A percentile compares a stretch with the other conserved stretches of the same genome.
These are phyloP conservation scores for Melanotaenia duboulayi DNA, from an alignment of 2,113 vertebrate genomes.

Conservation along the genomic window DNA sequence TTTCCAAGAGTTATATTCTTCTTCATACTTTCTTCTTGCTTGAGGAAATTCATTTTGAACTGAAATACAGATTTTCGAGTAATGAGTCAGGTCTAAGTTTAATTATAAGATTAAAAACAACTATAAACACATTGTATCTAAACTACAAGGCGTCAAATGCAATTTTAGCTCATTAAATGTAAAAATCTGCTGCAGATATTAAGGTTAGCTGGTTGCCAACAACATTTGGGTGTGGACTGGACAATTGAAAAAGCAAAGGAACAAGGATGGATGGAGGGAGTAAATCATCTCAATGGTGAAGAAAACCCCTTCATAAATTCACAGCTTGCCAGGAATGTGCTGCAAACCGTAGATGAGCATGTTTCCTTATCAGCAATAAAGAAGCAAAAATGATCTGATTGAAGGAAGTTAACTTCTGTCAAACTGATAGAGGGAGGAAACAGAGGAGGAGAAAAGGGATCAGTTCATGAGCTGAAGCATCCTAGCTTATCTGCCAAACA, in stretches of 20 bases:
- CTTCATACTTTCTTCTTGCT: neutral
- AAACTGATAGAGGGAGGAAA: neutral
- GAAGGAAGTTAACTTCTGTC: constrained; percentile 13
- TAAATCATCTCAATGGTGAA: neutral
- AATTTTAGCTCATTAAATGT: neutral
- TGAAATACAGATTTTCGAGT: neutral
- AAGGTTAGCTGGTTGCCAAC: neutral
- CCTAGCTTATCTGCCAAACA: constrained; percentile 2
- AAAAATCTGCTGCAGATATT: neutral
- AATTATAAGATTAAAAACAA: neutral
- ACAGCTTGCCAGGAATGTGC: neutral
- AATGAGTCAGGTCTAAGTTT: neutral
- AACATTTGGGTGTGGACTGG: neutral
- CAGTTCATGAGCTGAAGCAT: constrained; percentile 6
- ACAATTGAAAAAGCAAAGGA: neutral
- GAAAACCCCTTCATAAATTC: neutral
- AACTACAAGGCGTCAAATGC: neutral
- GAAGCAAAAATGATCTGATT: constrained; percentile 5
- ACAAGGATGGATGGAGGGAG: neutral
- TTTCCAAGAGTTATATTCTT: neutral
- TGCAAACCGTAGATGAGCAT: neutral
- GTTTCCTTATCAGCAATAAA: constrained; percentile 19
- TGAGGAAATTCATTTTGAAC: neutral
- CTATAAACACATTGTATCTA: neutral
- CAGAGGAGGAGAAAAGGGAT: neutral